Percentiles rank a stretch among this genome's conserved stretches.
These are phyloP conservation scores for Eriosoma lanigerum DNA, from an alignment of 1,140 invertebrate species.

Conservation along the genomic window DNA sequence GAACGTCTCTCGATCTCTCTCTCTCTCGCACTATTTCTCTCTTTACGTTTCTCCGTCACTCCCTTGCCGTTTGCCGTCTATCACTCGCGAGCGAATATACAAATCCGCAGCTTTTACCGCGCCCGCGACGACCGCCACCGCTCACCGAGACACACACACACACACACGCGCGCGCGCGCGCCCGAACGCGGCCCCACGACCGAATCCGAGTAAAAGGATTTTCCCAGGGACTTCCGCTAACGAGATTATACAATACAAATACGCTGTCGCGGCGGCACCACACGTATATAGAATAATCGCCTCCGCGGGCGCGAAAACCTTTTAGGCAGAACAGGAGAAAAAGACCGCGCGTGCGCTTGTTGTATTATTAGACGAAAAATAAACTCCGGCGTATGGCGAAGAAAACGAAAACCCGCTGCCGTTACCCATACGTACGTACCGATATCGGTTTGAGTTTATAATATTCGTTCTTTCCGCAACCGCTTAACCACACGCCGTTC, in stretches of 20 bases:
- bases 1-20: not conserved
- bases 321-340: conserved; percentile 52
- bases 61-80: no score
- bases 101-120: no score
- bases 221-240: conserved; percentile 53
- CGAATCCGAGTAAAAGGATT: conserved; percentile 46
- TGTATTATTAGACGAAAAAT: no score
- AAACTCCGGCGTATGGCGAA: no score
- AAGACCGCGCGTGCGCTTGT: not conserved
- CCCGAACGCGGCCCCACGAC: not conserved
- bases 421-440: no score
- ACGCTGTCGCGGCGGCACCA: conserved; percentile 52
- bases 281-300: conserved; percentile 53
- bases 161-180: not conserved
- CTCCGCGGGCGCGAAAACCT: conserved; percentile 53
- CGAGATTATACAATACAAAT: conserved; percentile 56
- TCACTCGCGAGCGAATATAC: no score
- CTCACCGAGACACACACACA: not conserved
- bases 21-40: no score
- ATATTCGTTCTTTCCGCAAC: no score
- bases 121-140: not conserved
- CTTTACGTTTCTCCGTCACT: no score
- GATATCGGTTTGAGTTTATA: no score
- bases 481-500: no score
- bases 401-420: no score